These are phyloP conservation scores for Saimiri boliviensis DNA, from an alignment of 2,113 vertebrate species.

Conservation along the genomic window DNA sequence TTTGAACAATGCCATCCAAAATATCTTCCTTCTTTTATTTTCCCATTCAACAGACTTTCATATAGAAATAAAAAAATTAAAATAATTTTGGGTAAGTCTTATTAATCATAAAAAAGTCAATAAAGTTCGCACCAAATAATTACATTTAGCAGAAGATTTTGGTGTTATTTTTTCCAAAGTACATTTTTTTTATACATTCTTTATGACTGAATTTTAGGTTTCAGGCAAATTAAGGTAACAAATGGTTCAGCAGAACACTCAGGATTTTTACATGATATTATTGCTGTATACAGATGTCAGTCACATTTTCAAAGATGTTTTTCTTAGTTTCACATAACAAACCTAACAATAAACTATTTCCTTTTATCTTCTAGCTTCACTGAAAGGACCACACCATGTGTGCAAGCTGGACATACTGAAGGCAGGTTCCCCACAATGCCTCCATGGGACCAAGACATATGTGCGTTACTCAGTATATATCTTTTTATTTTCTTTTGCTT, in stretches of 20 bases:
- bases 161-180: background rate
- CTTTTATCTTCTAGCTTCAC: background rate
- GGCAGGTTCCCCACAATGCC: background rate
- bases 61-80: background rate
- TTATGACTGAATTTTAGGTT: background rate
- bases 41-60: background rate
- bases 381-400: background rate
- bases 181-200: background rate
- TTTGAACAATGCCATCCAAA: background rate
- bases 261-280: background rate
- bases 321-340: slow-evolving; percentile 1
- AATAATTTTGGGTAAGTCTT: background rate
- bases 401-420: background rate
- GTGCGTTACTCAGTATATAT: background rate
- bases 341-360: background rate
- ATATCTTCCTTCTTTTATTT: background rate
- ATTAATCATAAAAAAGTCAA: background rate
- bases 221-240: background rate
- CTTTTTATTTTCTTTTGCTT: background rate
- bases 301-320: background rate
- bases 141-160: background rate
- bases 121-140: background rate
- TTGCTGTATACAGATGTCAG: background rate
- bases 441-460: background rate
- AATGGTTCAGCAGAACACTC: background rate